Evolutionary conservation across 2,888 invertebrate species (phyloP).

Genomic region (Scaptomyza parva): DNA sequence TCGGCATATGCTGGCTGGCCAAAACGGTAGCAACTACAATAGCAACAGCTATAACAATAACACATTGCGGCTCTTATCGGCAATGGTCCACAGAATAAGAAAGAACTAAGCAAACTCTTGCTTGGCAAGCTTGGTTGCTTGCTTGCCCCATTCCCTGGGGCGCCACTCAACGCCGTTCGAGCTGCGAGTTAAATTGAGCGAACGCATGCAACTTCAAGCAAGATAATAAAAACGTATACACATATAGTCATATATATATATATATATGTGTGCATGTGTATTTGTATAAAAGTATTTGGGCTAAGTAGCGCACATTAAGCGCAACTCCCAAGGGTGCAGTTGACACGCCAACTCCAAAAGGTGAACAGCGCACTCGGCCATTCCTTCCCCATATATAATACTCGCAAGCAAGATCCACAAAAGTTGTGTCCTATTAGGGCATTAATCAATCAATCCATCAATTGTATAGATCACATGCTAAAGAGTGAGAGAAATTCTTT

Average conservation of each 20-base stretch:
- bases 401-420: not conserved
- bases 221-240: conserved; percentile 56
- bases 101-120: conserved; percentile 41
- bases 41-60: conserved; percentile 41
- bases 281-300: conserved; percentile 26
- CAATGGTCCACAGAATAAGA: conserved; percentile 21
- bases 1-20: conserved; percentile 51
- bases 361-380: conserved; percentile 4
- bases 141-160: conserved; percentile 44
- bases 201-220: conserved; percentile 65
- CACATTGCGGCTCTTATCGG: conserved; percentile 55
- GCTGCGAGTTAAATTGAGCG: conserved; percentile 62
- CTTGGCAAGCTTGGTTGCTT: too few species aligned
- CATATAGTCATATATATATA: not conserved
- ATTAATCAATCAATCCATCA: conserved; percentile 30
- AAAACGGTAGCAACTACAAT: conserved; percentile 14
- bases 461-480: conserved; percentile 10
- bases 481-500: too few species aligned
- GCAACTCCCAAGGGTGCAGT: conserved; percentile 52
- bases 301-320: conserved; percentile 42
- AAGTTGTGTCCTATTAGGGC: conserved; percentile 15
- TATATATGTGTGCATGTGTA: too few species aligned
- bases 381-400: too few species aligned
- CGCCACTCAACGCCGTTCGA: conserved; percentile 35
- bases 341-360: conserved; percentile 48